phyloP scores from a whole-genome alignment of 1,140 invertebrate genomes.

The Drosophila bocki region DNA sequence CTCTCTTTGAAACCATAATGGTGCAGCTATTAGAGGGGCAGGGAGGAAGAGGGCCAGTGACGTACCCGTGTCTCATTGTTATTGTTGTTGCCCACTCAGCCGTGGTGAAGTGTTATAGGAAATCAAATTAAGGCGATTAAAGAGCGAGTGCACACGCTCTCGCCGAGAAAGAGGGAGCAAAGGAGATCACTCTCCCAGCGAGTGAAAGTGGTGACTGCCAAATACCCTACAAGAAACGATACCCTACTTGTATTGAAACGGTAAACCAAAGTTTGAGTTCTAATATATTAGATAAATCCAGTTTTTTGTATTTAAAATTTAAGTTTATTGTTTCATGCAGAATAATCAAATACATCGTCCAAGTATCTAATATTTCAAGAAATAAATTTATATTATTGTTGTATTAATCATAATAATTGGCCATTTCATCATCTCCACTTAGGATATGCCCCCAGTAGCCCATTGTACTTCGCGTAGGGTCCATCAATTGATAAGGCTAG shows the following conservation, averaged over 20 bases:
- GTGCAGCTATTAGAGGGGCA: not conserved
- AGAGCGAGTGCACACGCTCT: constrained; percentile 53
- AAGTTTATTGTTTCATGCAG: too few species aligned
- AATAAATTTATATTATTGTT: too few species aligned
- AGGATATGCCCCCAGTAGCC: not conserved
- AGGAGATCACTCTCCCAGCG: not conserved
- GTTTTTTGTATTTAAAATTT: too few species aligned
- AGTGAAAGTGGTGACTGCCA: constrained; percentile 6
- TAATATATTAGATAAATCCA: too few species aligned
- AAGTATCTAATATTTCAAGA: too few species aligned
- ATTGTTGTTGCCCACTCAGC: constrained; percentile 51
- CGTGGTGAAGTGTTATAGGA: constrained; percentile 70
- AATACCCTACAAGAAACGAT: constrained; percentile 7
- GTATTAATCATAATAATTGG: not conserved
- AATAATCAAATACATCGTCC: too few species aligned
- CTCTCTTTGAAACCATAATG: constrained; percentile 20
- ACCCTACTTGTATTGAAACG: not conserved
- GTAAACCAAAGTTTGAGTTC: too few species aligned
- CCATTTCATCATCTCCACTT: not conserved
- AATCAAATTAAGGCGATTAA: constrained; percentile 75
- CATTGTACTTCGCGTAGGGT: too few species aligned
- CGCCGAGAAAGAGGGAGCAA: constrained; percentile 9
- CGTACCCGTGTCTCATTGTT: constrained; percentile 42
- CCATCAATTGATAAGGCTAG: constrained; percentile 29
- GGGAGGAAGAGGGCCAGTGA: constrained; percentile 22